phyloP scores from a whole-genome alignment of 2,888 invertebrate species.

The Nomada flava region DNA sequence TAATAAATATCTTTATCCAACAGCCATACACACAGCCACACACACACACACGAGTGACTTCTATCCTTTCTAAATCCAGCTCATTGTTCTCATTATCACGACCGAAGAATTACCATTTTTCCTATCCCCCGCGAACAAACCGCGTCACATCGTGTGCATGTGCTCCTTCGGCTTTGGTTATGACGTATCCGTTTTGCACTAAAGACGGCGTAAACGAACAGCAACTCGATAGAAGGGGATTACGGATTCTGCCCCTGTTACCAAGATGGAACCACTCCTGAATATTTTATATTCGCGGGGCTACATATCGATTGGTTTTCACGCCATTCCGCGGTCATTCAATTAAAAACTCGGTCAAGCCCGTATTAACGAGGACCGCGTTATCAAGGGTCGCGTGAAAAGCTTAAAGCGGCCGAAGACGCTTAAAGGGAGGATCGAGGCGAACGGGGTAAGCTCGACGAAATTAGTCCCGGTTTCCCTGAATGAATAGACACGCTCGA shows the following conservation, averaged over 20 bases:
- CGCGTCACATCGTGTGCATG: not conserved
- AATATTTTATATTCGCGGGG: conserved; percentile 61
- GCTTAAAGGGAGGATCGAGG: conserved; percentile 38
- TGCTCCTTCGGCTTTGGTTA: not conserved
- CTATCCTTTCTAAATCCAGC: not conserved
- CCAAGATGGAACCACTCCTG: conserved; percentile 41
- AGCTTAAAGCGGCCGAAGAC: conserved; percentile 40
- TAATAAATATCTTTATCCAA: too few species aligned
- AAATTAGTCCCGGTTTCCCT: conserved; percentile 48
- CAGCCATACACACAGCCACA: too few species aligned
- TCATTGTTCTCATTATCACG: conserved; percentile 9
- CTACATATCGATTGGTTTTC: conserved; percentile 66
- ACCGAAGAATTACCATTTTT: conserved; percentile 13
- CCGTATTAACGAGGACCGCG: conserved; percentile 61
- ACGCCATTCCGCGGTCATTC: conserved; percentile 59
- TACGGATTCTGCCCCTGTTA: conserved; percentile 54
- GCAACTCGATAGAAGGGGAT: conserved; percentile 42
- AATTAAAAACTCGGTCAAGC: conserved; percentile 72
- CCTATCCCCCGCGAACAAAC: not conserved
- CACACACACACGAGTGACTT: not conserved
- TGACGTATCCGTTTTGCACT: conserved; percentile 32
- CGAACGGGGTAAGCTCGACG: conserved; percentile 25
- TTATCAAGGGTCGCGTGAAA: conserved; percentile 37
- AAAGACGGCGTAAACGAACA: conserved; percentile 44
- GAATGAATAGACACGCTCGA: conserved; percentile 39